Base-by-base conservation (phyloP, 1,140 invertebrate genomes). In the Ostrea edulis region DNA sequence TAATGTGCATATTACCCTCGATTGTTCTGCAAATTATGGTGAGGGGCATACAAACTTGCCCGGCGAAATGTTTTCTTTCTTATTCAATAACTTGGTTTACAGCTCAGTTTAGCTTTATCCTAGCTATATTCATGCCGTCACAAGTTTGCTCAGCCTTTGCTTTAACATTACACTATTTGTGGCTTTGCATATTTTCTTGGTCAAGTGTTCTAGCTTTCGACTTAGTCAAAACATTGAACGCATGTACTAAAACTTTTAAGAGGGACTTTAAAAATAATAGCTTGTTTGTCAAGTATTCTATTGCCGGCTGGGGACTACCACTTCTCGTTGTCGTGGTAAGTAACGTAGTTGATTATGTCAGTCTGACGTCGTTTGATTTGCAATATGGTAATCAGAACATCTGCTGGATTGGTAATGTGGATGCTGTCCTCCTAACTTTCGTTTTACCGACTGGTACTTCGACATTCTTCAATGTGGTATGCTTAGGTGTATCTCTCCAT, bases 121-220 rank as follows among this genome's bases (percentile, higher is more conserved):
- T 62, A 7, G 17, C 55, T 2, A 20, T n/a, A 7, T 62, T 62
- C n/a, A 20, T 62, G 55, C 55, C 55, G 20, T 17, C 55, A 62
- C 14, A 62, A 62, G 55, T 62, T n/a, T 62, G 55, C n/a, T 62
- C n/a, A 17, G 14, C 17, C 17, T 62, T 62, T 20, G 55, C 55
- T 17, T 20, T 62, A 20, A 20, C 14, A 7, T 5, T 62, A n/a
- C 55, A 62, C n/a, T 62, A 62, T 62, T 20, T 62, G n/a, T 62
- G 55, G 55, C 55, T 62, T 62, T 62, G 55, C 14, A 62, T 62
- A 62, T 62, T 62, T n/a, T 62, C 55, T 62, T 62, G 55, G 55
- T 62, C 55, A 62, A 62, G 55, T 8, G 55, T 62, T 7, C n/a
- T 62, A 62, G 55, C 55, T 62, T 62, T 62, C n/a, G 55, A 62